Conservation (phyloP, 2,888 invertebrate genomes). For the Dinocampus coccinellae region DNA sequence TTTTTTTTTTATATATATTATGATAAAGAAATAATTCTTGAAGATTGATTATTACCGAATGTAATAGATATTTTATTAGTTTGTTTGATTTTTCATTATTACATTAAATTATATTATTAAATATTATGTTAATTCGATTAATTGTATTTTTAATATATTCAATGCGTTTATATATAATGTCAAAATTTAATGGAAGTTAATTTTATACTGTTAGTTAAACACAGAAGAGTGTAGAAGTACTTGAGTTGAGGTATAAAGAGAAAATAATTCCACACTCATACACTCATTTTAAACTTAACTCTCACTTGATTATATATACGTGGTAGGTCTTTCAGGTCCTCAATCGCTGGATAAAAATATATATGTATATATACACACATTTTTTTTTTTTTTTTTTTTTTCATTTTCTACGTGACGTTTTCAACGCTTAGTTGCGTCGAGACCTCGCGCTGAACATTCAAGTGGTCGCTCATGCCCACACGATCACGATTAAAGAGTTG, state of each 20-base stretch:
- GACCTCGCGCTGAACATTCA: slow-evolving; percentile 13
- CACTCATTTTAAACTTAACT: neutral
- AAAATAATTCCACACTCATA: neutral
- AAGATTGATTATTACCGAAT: neutral
- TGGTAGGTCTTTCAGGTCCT: neutral
- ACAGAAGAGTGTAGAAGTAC: neutral
- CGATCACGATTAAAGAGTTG: slow-evolving; percentile 9
- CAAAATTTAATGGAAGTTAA: neutral
- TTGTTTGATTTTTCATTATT: neutral
- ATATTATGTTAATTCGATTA: neutral
- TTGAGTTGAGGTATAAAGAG: neutral
- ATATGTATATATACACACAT: neutral
- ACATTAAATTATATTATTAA: no score
- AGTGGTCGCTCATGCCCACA: slow-evolving; percentile 11
- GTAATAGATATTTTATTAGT: no score
- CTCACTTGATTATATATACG: neutral
- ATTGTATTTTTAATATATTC: neutral
- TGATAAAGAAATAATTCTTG: neutral
- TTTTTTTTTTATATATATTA: neutral
- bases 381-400: neutral
- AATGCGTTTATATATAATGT: neutral
- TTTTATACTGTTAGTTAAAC: neutral
- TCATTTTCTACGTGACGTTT: slow-evolving; percentile 14
- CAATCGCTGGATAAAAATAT: neutral
- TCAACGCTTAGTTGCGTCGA: slow-evolving; percentile 12